Evolutionary conservation across 2,113 vertebrate genomes (phyloP).

Genomic region (Connochaetes taurinus): DNA sequence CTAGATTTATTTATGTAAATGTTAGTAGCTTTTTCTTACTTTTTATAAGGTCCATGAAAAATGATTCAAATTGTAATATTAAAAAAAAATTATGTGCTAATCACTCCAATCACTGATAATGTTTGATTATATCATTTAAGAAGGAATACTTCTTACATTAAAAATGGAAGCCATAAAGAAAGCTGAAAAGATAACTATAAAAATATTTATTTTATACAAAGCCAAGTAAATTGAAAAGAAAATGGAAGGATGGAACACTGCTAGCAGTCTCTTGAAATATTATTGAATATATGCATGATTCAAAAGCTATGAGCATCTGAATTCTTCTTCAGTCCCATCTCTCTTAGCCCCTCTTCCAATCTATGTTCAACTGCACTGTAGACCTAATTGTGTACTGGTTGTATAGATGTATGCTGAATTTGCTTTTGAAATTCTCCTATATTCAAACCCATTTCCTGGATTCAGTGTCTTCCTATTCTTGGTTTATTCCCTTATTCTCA

Average conservation of each 20-base stretch:
- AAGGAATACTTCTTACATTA: background rate
- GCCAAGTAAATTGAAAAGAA: background rate
- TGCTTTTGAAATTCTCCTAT: background rate
- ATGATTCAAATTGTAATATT: background rate
- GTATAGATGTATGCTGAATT: background rate
- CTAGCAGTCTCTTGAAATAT: background rate
- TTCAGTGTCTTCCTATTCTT: background rate
- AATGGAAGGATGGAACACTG: background rate
- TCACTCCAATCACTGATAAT: background rate
- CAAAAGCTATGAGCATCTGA: background rate
- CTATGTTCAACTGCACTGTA: background rate
- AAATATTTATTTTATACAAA: background rate
- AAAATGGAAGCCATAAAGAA: conserved; percentile 9
- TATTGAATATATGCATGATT: background rate
- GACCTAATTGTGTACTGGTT: background rate
- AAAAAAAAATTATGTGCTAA: background rate
- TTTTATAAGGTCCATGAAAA: background rate
- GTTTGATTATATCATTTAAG: background rate
- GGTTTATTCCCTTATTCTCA: background rate
- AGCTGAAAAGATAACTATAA: background rate
- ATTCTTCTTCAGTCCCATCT: background rate
- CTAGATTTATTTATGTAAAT: background rate
- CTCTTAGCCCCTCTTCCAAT: background rate
- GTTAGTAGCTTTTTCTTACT: background rate
- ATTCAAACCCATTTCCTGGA: background rate